Evolutionary conservation across 2,888 invertebrate genomes (phyloP).

Genomic region (Drosophila suboccidentalis): DNA sequence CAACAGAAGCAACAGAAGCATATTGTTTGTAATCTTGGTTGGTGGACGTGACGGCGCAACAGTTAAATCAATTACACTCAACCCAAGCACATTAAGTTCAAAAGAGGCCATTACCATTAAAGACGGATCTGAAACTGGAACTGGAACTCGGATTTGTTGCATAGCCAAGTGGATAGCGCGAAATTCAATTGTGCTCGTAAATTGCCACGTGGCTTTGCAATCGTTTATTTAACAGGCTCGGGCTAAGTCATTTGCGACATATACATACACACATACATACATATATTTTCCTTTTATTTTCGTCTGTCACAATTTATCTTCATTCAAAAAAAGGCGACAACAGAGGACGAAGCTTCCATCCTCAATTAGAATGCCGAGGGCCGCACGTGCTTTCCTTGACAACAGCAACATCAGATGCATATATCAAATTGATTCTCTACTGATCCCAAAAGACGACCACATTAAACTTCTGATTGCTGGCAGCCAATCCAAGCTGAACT

Average conservation of each 20-base stretch:
- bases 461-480: constrained; percentile 42
- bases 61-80: constrained; percentile 42
- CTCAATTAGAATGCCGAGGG: constrained; percentile 51
- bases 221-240: constrained; percentile 35
- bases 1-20: not conserved
- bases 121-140: not conserved
- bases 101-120: constrained; percentile 31
- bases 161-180: constrained; percentile 18
- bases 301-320: constrained; percentile 62
- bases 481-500: constrained; percentile 7
- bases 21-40: constrained; percentile 15
- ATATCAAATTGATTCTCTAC: constrained; percentile 58
- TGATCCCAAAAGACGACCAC: constrained; percentile 44
- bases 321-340: constrained; percentile 40
- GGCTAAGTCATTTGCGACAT: constrained; percentile 27
- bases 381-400: constrained; percentile 4
- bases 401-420: constrained; percentile 25
- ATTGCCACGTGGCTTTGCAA: constrained; percentile 37
- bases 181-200: constrained; percentile 54
- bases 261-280: not conserved
- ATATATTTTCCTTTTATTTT: constrained; percentile 15
- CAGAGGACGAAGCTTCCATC: constrained; percentile 2
- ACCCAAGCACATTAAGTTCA: constrained; percentile 18
- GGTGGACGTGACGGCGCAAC: constrained; percentile 16
- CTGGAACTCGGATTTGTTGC: constrained; percentile 9